phyloP scores from a whole-genome alignment of 2,797 vertebrate species.

The Phoxinus dragarum region DNA sequence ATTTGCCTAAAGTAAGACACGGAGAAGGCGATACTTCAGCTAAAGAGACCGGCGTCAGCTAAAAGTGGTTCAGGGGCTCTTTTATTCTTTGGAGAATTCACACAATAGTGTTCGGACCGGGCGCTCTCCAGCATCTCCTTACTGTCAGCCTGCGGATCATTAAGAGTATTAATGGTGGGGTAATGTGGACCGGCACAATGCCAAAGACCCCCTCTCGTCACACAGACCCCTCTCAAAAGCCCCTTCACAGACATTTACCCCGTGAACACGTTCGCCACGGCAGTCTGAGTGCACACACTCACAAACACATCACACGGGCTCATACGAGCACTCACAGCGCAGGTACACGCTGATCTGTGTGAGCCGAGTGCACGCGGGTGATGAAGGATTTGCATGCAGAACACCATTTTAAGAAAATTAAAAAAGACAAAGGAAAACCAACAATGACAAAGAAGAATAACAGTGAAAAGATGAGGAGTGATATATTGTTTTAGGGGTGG shows the following conservation, averaged over 20 bases:
- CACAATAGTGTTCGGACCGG: conserved; percentile 32
- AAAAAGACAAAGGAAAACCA: background rate
- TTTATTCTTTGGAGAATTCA: conserved; percentile 28
- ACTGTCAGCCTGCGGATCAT: conserved; percentile 55
- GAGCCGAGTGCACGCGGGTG: conserved; percentile 10
- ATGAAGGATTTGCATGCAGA: conserved; percentile 43
- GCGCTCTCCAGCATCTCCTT: conserved; percentile 43
- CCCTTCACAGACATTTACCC: conserved; percentile 55
- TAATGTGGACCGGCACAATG: conserved; percentile 56
- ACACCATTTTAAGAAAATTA: background rate
- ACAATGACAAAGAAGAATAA: background rate
- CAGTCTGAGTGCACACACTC: background rate
- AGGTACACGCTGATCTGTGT: conserved; percentile 10
- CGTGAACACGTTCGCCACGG: background rate
- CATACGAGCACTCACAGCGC: background rate
- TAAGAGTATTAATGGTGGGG: conserved; percentile 61
- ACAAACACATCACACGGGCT: conserved; percentile 3
- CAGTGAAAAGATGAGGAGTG: background rate
- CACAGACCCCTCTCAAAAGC: conserved; percentile 61
- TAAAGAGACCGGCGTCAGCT: conserved; percentile 3
- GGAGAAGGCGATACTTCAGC: background rate
- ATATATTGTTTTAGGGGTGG: background rate
- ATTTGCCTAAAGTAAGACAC: conserved; percentile 25
- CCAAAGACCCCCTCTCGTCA: conserved; percentile 39
- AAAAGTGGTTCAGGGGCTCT: conserved; percentile 3